These are phyloP conservation scores for Aselliscus stoliczkanus DNA, from an alignment of 2,797 vertebrate species.

Conservation along the genomic window DNA sequence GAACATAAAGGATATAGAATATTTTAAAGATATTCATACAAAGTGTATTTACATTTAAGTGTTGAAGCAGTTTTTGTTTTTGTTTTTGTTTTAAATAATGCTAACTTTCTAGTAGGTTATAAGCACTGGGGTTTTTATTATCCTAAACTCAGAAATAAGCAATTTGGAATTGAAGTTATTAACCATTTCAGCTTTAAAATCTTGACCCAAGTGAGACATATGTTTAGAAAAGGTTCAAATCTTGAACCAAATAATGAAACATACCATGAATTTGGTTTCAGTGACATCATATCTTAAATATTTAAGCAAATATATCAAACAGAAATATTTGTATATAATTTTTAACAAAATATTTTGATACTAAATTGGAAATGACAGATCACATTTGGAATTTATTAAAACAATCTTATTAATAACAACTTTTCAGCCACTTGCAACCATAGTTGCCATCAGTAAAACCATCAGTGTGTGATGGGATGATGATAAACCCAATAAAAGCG, in stretches of 20 bases:
- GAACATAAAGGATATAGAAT: neutral
- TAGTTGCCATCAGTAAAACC: neutral
- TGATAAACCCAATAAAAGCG: neutral
- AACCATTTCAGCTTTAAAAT: neutral
- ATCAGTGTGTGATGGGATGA: neutral
- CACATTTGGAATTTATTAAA: neutral
- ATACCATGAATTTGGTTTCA: neutral
- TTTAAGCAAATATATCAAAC: neutral
- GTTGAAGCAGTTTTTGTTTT: neutral
- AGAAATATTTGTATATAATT: neutral
- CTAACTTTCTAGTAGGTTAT: neutral
- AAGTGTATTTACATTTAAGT: neutral
- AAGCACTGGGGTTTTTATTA: neutral
- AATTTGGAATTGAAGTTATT: neutral
- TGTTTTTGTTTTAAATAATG: neutral
- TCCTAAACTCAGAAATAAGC: neutral
- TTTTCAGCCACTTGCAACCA: neutral
- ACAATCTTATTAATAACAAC: neutral
- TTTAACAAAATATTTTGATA: constrained; percentile 18
- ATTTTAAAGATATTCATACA: neutral
- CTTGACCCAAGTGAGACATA: neutral
- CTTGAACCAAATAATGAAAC: neutral
- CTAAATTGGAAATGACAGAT: neutral
- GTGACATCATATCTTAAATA: neutral
- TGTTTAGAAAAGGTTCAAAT: neutral